Conservation (phyloP, 2,888 invertebrate genomes). For the Pollenia griseotomentosa region DNA sequence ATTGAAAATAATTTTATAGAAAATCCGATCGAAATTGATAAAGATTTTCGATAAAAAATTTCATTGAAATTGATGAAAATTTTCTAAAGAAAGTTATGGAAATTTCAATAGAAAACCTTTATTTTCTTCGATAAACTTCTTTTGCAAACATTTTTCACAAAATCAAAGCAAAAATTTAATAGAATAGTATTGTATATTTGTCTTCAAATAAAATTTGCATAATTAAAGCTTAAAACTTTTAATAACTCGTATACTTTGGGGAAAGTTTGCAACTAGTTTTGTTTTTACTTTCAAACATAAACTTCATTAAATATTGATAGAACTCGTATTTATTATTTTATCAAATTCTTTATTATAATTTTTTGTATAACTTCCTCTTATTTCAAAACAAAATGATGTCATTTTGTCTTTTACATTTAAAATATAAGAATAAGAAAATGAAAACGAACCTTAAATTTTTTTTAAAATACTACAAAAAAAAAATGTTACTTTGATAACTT, state of each 20-base stretch:
- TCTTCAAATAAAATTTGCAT: no score
- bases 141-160: neutral
- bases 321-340: conserved; percentile 7
- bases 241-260: no score
- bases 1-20: neutral
- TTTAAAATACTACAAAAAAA: neutral
- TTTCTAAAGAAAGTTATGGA: neutral
- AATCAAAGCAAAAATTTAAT: no score
- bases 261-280: no score
- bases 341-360: no score
- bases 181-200: no score
- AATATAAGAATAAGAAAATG: neutral
- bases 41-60: neutral
- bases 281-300: no score
- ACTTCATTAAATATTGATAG: conserved; percentile 24
- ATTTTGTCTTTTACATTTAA: neutral
- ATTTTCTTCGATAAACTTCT: neutral
- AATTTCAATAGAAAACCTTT: neutral
- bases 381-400: conserved; percentile 32
- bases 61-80: neutral
- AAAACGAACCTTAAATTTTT: conserved; percentile 19
- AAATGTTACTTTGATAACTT: conserved; percentile 5
- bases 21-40: no score
- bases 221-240: no score
- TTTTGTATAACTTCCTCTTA: no score